Conservation (phyloP, 2,113 vertebrate species). For the Opisthocomus hoazin region DNA sequence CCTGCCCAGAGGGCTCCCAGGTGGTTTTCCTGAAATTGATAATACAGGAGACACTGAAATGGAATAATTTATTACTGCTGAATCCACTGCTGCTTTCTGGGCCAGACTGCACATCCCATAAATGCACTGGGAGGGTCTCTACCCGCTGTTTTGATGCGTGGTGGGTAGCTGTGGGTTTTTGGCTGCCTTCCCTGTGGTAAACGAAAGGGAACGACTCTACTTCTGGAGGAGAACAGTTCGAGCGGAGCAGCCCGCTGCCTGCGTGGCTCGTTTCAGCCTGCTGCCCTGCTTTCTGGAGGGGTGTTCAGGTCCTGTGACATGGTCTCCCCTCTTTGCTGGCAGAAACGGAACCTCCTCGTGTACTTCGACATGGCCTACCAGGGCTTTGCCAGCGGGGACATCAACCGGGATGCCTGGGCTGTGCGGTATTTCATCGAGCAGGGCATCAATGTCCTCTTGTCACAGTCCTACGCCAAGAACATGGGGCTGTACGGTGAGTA, state of each 20-base stretch:
- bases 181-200: not conserved
- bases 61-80: not conserved
- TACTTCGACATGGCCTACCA: constrained; percentile 99
- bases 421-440: constrained; percentile 94
- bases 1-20: not conserved
- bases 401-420: constrained; percentile 92
- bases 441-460: constrained; percentile 86
- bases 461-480: constrained; percentile 97
- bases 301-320: not conserved
- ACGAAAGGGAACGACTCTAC: not conserved
- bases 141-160: not conserved
- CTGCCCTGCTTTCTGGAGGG: not conserved
- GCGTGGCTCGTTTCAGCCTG: not conserved
- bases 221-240: not conserved
- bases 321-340: not conserved
- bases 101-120: not conserved
- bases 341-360: constrained; percentile 91
- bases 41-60: not conserved
- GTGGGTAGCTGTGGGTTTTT: not conserved
- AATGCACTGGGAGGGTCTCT: not conserved
- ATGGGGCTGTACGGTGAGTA: constrained; percentile 97
- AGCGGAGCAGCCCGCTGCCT: not conserved
- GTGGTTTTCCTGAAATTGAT: not conserved
- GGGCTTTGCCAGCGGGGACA: constrained; percentile 96
- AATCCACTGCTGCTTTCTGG: not conserved